Conservation (phyloP, 2,797 vertebrate species). For the Mareca penelope region DNA sequence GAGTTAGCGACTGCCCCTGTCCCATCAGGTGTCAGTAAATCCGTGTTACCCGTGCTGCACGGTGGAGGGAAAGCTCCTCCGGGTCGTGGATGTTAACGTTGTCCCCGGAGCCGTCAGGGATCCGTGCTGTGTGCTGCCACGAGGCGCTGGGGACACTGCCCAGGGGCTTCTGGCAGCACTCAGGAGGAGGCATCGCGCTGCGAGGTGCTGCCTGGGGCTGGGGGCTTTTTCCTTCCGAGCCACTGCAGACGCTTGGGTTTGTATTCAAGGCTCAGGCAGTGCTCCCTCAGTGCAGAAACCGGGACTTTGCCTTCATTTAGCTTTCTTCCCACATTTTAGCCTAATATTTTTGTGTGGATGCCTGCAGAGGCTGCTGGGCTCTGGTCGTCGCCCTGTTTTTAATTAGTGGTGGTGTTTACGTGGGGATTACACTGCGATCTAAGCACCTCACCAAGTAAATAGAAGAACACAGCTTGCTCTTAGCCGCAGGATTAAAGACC, state of each 20-base stretch:
- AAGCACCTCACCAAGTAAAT: neutral
- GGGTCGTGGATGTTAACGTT: fast-evolving
- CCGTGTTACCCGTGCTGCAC: fast-evolving
- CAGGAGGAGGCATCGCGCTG: neutral
- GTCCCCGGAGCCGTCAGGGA: fast-evolving
- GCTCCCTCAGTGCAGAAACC: neutral
- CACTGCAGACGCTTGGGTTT: neutral
- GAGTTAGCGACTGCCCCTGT: fast-evolving
- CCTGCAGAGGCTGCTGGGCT: neutral
- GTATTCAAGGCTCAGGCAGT: fast-evolving
- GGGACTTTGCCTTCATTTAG: neutral
- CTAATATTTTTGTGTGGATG: fast-evolving
- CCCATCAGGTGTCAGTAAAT: fast-evolving
- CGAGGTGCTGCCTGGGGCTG: neutral
- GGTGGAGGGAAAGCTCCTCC: neutral
- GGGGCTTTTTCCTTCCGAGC: neutral
- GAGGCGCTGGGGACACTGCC: neutral
- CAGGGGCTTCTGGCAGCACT: fast-evolving
- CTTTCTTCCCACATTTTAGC: fast-evolving
- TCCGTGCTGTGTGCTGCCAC: fast-evolving
- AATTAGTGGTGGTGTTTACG: neutral
- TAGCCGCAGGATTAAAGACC: neutral
- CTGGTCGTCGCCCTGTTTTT: neutral
- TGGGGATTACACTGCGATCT: fast-evolving
- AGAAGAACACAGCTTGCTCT: neutral